Base-by-base conservation (phyloP, 2,797 vertebrate genomes). In the Falco columbarius region DNA sequence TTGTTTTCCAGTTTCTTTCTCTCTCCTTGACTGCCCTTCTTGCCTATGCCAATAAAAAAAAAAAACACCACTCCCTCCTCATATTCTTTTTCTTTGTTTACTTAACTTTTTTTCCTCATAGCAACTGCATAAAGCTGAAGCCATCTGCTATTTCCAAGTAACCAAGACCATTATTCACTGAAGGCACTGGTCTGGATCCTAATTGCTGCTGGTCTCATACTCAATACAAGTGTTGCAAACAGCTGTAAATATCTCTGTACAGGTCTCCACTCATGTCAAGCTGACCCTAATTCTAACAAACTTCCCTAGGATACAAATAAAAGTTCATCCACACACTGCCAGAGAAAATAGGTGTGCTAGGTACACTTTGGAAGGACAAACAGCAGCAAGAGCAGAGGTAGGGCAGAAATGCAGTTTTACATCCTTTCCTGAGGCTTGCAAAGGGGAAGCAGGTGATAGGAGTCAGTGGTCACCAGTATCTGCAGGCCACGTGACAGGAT, bases 11-110 rank as follows among this genome's bases (percentile, higher is more conserved):
- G 58, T 62, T 87, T 91, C 63, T 86, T 80, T 67, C 86, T 93
- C 54, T 86, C 84, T 66, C 92, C 91, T 83, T 93, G 86, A 93
- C 76, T 86, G 90, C 90, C 75, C 68, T 86, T 91, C 96, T 97
- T 93, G 79, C 90, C 68, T 74, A 92, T 89, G 84, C 79, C 92
- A 97, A 71, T 87, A 46, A 38, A 38, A 38, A 38, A 51, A 91
- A 92, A 91, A 95, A 93, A 4, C 47, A 91, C 90, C 97, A 92
- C 97, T 96, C 97, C 96, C 95, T 97, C 65, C 38, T 92, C 90
- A 95, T 95, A 94, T 95, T 97, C 94, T 97, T 97, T 82, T 96
- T 91, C 92, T 95, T 95, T 97, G 96, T 97, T 96, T 97, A 93
- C 92, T 96, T 96, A 93, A 91, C 96, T 96, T 96, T 90, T 92